Conservation (phyloP, 2,888 invertebrate genomes). For the Carabus problematicus region DNA sequence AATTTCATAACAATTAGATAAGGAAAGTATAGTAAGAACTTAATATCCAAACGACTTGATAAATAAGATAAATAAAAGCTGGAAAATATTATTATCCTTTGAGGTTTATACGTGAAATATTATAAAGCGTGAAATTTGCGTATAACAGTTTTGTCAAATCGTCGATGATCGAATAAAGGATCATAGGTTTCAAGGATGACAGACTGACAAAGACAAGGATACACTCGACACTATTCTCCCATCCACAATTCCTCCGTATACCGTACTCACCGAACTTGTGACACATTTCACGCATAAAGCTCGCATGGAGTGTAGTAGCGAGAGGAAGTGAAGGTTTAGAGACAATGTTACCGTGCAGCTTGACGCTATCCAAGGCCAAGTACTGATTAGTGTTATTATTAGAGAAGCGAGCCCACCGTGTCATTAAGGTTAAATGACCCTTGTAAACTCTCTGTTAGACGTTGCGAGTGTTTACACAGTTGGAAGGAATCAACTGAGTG, state of each 20-base stretch:
- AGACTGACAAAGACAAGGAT: conserved; percentile 10
- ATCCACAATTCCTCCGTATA: not conserved
- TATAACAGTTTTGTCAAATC: too few relatives aligned
- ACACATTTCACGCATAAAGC: conserved; percentile 8
- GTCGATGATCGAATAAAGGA: too few relatives aligned
- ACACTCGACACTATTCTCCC: not conserved
- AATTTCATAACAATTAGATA: too few relatives aligned
- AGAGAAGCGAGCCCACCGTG: conserved; percentile 25
- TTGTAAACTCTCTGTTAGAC: conserved; percentile 17
- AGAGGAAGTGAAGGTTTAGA: not conserved
- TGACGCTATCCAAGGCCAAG: conserved; percentile 18
- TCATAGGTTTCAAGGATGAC: not conserved
- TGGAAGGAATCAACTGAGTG: conserved; percentile 2
- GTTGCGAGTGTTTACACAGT: conserved; percentile 30
- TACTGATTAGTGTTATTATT: conserved; percentile 39
- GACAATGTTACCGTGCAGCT: not conserved
- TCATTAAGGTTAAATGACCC: conserved; percentile 40
- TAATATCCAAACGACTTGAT: too few relatives aligned
- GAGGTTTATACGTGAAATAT: too few relatives aligned
- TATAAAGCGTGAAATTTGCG: too few relatives aligned
- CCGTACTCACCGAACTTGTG: not conserved
- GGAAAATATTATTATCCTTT: too few relatives aligned
- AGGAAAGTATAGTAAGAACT: too few relatives aligned
- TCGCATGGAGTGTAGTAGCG: not conserved
- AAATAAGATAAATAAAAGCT: too few relatives aligned